Base-by-base conservation (phyloP, 2,888 invertebrate genomes). In the Cryptus armator region DNA sequence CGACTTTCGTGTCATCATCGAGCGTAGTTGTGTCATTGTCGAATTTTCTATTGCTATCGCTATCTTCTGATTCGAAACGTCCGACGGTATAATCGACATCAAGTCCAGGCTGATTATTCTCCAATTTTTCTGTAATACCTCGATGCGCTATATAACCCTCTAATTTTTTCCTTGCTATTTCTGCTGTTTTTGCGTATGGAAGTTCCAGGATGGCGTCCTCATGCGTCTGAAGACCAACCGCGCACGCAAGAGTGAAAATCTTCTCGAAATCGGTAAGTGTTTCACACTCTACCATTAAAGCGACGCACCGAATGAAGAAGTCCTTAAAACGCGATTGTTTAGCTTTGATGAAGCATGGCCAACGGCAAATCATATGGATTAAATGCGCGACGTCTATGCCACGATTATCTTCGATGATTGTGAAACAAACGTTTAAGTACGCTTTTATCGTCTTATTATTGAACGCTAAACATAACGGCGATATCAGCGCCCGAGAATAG, bases 231-330 rank as follows among this genome's bases (percentile, higher is more conserved):
- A 76, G 24, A n/a, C 66, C 83, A 3, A 83, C 86, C 3, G 59
- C 66, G 53, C 83, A 86, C 0, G 83, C 83, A 12, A 86, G 59
- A 12, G 32, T 53, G 12, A 86, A 84, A 32, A 84, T 75, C 10
- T 81, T 59, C 10, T 81, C 46, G 10, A 86, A 86, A n/a, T 81
- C 56, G 19, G 14, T 44, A 12, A 74, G 37, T 7, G 59, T 32
- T 70, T 48, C 59, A 12, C 77, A 74, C 16, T 86, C 83, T 1
- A 86, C 72, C 78, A 83, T 83, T 3, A 86, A 48, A 2, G 80
- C 81, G 5, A 83, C 78, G 43, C 86, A 86, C 14, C 83, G 67
- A 66, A 86, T n/a, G 46, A 16, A 86, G 24, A 86, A 86, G 10
- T 83, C 75, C 37, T 74, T 71, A 5, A 86, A 53, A 2, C 16